Evolutionary conservation across 2,113 vertebrate genomes (phyloP).

Genomic region (Cariama cristata): DNA sequence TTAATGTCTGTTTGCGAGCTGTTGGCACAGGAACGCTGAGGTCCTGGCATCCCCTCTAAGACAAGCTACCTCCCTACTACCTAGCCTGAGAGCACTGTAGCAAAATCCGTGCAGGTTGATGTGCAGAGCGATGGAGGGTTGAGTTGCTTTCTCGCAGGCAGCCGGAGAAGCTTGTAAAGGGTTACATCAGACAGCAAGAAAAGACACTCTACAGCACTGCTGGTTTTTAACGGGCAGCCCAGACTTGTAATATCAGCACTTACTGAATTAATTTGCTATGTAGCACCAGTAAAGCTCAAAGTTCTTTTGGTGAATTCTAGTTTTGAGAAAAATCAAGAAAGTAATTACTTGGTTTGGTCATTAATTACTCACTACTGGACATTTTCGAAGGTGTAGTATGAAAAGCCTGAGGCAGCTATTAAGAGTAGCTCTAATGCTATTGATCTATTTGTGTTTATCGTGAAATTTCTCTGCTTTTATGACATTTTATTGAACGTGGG

Average conservation of each 20-base stretch:
- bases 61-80: background rate
- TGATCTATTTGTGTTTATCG: conserved; percentile 62
- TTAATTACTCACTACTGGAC: conserved; percentile 72
- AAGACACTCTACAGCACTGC: background rate
- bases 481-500: conserved; percentile 19
- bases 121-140: background rate
- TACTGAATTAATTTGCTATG: conserved; percentile 63
- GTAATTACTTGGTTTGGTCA: conserved; percentile 66
- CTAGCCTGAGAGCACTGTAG: background rate
- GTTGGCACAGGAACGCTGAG: background rate
- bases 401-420: conserved; percentile 70
- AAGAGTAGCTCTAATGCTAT: conserved; percentile 59
- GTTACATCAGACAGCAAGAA: background rate
- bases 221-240: background rate
- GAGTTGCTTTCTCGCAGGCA: background rate
- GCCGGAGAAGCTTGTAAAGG: background rate
- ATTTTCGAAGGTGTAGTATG: background rate
- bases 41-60: background rate
- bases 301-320: conserved; percentile 26
- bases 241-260: conserved; percentile 60
- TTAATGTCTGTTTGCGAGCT: background rate
- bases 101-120: background rate
- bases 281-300: conserved; percentile 11
- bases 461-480: conserved; percentile 56
- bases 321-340: conserved; percentile 72